phyloP scores from a whole-genome alignment of 2,797 vertebrate species.

The Sebastolobus alascanus region DNA sequence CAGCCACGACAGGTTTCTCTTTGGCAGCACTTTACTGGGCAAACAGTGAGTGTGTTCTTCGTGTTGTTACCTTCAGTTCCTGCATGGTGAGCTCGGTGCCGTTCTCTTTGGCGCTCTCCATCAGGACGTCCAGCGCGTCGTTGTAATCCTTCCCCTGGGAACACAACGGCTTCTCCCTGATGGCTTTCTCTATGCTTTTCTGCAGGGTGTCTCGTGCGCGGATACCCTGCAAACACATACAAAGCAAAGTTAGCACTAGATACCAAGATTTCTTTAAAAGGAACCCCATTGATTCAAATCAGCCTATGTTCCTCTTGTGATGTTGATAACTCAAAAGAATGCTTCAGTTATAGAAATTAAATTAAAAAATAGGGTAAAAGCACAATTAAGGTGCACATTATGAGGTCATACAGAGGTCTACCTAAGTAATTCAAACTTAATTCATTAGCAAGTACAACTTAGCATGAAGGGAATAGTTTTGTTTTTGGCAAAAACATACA shows the following conservation, averaged over 20 bases:
- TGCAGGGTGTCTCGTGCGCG: slow-evolving; percentile 93
- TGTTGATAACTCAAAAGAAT: neutral
- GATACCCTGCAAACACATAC: slow-evolving; percentile 87
- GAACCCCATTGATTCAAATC: neutral
- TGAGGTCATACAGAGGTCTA: neutral
- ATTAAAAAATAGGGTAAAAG: too few relatives aligned
- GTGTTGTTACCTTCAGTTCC: slow-evolving; percentile 92
- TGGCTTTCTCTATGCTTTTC: slow-evolving; percentile 95
- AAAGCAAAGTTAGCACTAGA: neutral
- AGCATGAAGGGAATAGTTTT: neutral
- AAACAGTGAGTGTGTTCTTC: slow-evolving; percentile 38
- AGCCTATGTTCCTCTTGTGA: neutral
- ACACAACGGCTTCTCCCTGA: slow-evolving; percentile 94
- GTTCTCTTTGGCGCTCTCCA: slow-evolving; percentile 95
- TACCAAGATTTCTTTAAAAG: neutral
- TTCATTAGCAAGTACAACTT: neutral
- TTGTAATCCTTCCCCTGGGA: slow-evolving; percentile 95
- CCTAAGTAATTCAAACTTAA: neutral
- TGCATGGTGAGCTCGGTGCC: slow-evolving; percentile 97
- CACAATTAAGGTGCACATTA: too few relatives aligned
- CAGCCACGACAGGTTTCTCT: slow-evolving; percentile 20
- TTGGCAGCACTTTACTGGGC: slow-evolving; percentile 37
- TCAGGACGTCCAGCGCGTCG: slow-evolving; percentile 94
- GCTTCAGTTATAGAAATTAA: neutral
- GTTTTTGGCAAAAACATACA: neutral